Evolutionary conservation across 2,797 vertebrate species (phyloP).

Genomic region (Falco peregrinus): DNA sequence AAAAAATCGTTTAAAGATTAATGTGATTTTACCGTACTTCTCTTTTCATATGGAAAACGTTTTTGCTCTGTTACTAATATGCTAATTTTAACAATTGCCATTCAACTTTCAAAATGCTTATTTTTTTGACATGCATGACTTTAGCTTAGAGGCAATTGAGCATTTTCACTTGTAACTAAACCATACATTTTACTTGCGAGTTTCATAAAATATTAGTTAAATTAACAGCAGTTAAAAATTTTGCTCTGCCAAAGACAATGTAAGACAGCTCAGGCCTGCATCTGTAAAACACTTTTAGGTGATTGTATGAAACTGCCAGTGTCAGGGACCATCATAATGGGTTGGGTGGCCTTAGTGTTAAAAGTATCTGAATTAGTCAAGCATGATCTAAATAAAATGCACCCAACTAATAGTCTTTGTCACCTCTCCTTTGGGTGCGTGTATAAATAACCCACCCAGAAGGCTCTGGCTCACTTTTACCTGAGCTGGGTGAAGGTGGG

Average conservation of each 20-base stretch:
- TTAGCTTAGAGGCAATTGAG: neutral
- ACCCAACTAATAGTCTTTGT: neutral
- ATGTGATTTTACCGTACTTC: neutral
- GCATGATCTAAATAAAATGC: neutral
- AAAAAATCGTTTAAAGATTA: neutral
- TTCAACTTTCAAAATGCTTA: neutral
- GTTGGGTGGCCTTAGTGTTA: neutral
- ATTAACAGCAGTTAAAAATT: neutral
- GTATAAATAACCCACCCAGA: neutral
- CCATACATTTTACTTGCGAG: neutral
- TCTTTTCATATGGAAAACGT: neutral
- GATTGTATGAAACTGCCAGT: neutral
- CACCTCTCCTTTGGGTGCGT: neutral
- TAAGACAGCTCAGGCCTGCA: neutral
- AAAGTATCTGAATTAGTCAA: neutral
- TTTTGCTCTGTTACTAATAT: neutral
- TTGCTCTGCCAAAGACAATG: neutral
- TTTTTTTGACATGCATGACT: neutral
- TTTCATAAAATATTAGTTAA: neutral
- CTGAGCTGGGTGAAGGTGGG: neutral
- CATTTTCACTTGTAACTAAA: neutral
- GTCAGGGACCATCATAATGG: neutral
- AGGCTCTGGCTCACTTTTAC: neutral
- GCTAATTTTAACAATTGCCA: neutral
- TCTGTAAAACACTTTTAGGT: neutral